Evolutionary conservation across 1,140 invertebrate species (phyloP), one percentile per base, ranked within the genome.

Genomic region (Dendrolimus punctatus): DNA sequence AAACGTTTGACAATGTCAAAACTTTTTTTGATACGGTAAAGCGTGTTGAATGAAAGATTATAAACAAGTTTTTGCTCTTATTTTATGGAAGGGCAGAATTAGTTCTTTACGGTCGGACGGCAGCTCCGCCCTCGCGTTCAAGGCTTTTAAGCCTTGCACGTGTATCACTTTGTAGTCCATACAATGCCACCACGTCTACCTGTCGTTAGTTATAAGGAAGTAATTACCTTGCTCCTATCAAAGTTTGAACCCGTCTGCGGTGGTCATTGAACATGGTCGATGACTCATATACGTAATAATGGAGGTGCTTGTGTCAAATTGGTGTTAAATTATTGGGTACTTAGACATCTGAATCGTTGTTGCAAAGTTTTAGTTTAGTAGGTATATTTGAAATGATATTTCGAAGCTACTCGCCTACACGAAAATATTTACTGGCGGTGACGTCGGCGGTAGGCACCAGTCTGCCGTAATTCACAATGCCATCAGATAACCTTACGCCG

Each of bases 371-470:
- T n/a, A n/a, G n/a, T n/a, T 23, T 23, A 23, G 23, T 23, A 23
- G 23, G 23, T 23, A 23, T 3, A 23, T 23, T 23, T 23, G 1
- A 23, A n/a, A n/a, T n/a, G n/a, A n/a, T n/a, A n/a, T n/a, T 23
- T 23, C 23, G 23, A 23, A 23, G 23, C 23, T 5, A 40, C 10
- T 49, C 10, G 45, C 53, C 57, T 56, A 57, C 62, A 61, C 64
- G 61, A 71, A 68, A 65, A 64, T 60, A 57, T 54, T 58, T 1
- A 45, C n/a, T 51, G 60, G 64, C 58, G 64, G 73, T 57, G 73
- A 69, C 59, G 65, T 64, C 71, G 62, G 58, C 51, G 66, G 52
- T 61, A 64, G 70, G 64, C 57, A 76, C 73, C 67, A 62, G 59
- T 54, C 47, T 55, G 59, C 58, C 60, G 53, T 65, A 60, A 62